Evolutionary conservation across 2,113 vertebrate species (phyloP).

Genomic region (Cyanoramphus novaezelandiae): DNA sequence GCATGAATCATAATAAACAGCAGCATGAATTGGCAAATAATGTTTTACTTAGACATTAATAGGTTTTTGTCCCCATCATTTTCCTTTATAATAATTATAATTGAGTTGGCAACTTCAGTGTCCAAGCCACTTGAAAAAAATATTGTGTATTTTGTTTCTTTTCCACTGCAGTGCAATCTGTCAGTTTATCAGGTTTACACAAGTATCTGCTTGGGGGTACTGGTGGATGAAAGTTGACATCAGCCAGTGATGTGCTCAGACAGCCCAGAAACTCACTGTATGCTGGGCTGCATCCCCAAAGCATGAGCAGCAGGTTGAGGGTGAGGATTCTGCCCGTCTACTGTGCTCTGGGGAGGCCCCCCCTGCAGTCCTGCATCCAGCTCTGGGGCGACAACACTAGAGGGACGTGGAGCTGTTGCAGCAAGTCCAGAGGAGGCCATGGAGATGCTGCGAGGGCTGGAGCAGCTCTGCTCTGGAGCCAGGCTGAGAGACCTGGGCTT

Average conservation of each 20-base stretch:
- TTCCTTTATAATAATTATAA: background rate
- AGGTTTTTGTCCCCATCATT: background rate
- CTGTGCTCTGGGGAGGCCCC: background rate
- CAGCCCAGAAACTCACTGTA: background rate
- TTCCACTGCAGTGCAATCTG: background rate
- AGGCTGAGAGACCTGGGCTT: background rate
- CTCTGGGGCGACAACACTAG: background rate
- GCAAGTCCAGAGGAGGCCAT: background rate
- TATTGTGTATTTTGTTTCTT: background rate
- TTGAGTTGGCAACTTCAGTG: background rate
- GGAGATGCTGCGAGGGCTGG: background rate
- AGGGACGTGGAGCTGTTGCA: background rate
- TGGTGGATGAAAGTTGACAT: background rate
- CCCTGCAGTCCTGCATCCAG: background rate
- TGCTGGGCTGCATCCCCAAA: background rate
- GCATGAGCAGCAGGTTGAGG: background rate
- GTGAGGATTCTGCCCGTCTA: background rate
- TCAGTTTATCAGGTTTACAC: background rate
- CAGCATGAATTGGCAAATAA: background rate
- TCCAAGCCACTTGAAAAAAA: background rate
- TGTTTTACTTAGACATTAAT: background rate
- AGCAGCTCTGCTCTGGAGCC: background rate
- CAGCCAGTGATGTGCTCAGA: background rate
- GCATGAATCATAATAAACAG: background rate
- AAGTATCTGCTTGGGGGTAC: background rate